A percentile compares a stretch with the other conserved stretches of the same genome.
Evolutionary conservation across 92 coral and sea anemone genomes (phyloP).

Genomic region (Phenganax stokvisi): DNA sequence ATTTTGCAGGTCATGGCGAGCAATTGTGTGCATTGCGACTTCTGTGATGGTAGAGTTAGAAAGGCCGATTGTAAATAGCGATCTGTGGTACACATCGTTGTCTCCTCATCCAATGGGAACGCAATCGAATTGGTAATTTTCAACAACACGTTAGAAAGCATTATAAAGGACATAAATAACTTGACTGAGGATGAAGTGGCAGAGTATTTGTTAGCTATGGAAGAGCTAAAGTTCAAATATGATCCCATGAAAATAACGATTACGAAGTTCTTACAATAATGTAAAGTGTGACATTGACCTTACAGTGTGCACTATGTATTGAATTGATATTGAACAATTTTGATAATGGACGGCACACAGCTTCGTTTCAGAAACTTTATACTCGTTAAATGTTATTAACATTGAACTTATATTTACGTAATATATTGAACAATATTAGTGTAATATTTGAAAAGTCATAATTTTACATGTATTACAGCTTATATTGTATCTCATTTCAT

Average conservation of each 20-base stretch:
- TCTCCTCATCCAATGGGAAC: not conserved
- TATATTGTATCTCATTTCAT: too few relatives aligned
- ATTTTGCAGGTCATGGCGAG: not conserved
- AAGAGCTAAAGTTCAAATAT: not conserved
- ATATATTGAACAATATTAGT: too few relatives aligned
- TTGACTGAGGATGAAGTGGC: conserved; percentile 1
- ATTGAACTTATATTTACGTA: too few relatives aligned
- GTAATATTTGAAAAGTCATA: too few relatives aligned
- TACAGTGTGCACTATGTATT: too few relatives aligned
- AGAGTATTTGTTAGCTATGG: not conserved
- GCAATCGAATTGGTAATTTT: not conserved
- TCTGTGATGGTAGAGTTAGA: not conserved
- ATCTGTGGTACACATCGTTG: not conserved
- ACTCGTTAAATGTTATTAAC: too few relatives aligned
- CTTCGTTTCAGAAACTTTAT: too few relatives aligned
- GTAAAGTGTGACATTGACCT: too few relatives aligned
- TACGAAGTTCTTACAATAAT: not conserved
- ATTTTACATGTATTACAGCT: too few relatives aligned
- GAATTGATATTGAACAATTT: too few relatives aligned
- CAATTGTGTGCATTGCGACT: conserved; percentile 1
- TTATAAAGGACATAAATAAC: not conserved
- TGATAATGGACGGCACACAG: too few relatives aligned
- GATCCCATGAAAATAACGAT: not conserved
- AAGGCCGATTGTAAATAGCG: not conserved
- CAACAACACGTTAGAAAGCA: not conserved